Base-by-base conservation (phyloP, 2,113 vertebrate genomes). In the Phasianus colchicus region DNA sequence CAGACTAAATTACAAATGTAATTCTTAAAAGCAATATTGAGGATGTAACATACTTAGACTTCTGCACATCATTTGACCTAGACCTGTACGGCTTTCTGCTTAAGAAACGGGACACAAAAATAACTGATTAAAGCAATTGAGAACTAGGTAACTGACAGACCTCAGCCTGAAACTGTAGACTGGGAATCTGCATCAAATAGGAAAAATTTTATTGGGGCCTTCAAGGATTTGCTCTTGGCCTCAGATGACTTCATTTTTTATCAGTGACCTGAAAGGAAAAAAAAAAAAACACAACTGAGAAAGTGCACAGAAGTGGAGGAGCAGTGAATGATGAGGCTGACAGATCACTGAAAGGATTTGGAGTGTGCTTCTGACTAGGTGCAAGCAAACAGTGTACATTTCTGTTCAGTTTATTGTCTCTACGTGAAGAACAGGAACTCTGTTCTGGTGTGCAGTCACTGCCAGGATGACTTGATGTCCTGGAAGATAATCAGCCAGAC, bases 341-440 rank as follows among this genome's bases (percentile, higher is more conserved):
- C 83, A 81, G 65, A 63, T 78, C 52, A 69, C 29, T 55, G 69
- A 48, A 40, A 34, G n/a, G 70, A 60, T 81, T 91, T 67, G 42
- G 34, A 82, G 60, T 75, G 65, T 58, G 43, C 8, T 89, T 88
- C 73, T 67, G 42, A 81, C 47, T 10, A 40, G 52, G 34, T 54
- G 57, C 29, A 78, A 86, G 73, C 42, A 75, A 87, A 74, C 27
- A 63, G 1, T 71, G 22, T 14, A 10, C 22, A 75, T 94, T 88
- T 92, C 40, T 86, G 8, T 75, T 90, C 55, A 15, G 10, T 88
- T 89, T 95, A 91, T 79, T 85, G 71, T 20, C 63, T 89, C 34
- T 32, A 42, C 42, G 82, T 76, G 40, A 58, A 80, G 64, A 83
- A 76, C 54, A 76, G 66, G n/a, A 89, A 47, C 43, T 88, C 57